Base-by-base conservation (phyloP, 1,140 invertebrate species). In the Patella vulgata region DNA sequence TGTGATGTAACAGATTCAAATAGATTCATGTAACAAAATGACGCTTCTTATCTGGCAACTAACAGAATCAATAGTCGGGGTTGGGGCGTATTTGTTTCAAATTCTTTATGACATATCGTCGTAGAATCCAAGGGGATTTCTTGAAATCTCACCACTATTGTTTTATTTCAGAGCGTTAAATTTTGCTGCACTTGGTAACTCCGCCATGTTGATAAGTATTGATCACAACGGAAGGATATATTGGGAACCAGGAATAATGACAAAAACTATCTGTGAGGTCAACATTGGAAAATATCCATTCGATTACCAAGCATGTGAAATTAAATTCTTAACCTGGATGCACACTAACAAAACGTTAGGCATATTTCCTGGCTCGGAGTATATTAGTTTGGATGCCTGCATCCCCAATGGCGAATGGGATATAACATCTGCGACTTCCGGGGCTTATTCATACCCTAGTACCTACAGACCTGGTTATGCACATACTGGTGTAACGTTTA, bases 301-400 rank as follows among this genome's bases (percentile, higher is more conserved):
- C 58, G 75, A 78, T 63, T 70, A 69, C 42, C 75, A 78, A 58
- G 53, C 52, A 25, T 84, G 82, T 66, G 68, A 73, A 25, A 71
- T 82, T 60, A 72, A 81, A 39, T 82, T 84, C 61, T 80, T 82
- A 44, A 78, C 77, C 46, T 86, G 85, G 84, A 85, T 84, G 53
- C 82, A 86, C 58, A 77, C 73, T 23, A 77, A 74, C 52, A 71
- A 67, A 51, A 73, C 68, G 0, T 43, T 75, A 51, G 64, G 68
- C 21, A 67, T 77, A 0, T 43, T 63, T 59, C 68, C 68, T 6
- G 68, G 60, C 19, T 51, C 63, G 0, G 42, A 59, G 2, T 8
- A 48, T 1, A 63, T 70, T 14, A 60, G 57, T 17, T 54, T 70
- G 1, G 63, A 70, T 33, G 68, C 68, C 42, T 63, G 59, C 40